Percentiles rank a stretch among this genome's conserved stretches.
These are phyloP conservation scores for Acrobasis repandana DNA, from an alignment of 2,888 invertebrate genomes.

Conservation along the genomic window DNA sequence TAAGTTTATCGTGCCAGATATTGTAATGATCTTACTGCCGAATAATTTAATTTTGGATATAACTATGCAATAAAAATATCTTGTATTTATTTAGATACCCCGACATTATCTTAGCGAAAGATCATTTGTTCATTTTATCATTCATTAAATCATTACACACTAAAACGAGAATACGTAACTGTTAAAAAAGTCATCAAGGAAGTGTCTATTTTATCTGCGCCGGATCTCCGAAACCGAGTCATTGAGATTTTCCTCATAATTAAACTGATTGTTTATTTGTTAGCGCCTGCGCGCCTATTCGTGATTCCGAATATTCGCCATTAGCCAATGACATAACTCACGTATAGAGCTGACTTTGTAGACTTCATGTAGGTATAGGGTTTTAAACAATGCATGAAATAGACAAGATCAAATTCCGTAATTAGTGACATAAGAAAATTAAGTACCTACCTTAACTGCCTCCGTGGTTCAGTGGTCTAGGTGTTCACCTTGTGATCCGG, in stretches of 20 bases:
- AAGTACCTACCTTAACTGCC: no score
- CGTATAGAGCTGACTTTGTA: not conserved
- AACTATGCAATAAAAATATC: no score
- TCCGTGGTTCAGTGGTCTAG: no score
- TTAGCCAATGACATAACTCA: slow-evolving; percentile 7
- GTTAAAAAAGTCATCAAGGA: slow-evolving; percentile 30
- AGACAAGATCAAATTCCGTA: no score
- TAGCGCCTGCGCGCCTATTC: slow-evolving; percentile 8
- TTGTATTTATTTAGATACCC: not conserved
- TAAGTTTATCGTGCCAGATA: no score
- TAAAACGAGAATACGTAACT: slow-evolving; percentile 5
- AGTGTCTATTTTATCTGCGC: slow-evolving; percentile 10
- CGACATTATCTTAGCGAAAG: not conserved
- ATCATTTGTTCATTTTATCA: no score
- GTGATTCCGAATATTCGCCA: slow-evolving; percentile 20
- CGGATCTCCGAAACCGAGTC: not conserved
- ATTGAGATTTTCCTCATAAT: slow-evolving; percentile 7
- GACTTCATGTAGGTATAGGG: no score
- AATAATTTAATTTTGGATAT: no score
- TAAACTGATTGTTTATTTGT: slow-evolving; percentile 17
- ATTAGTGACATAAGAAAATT: no score
- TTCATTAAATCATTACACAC: not conserved
- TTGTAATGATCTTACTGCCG: no score
- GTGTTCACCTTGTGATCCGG: no score
- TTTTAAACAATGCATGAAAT: no score